Base-by-base conservation (phyloP, 2,888 invertebrate species). In the Polyommatus iphigenia region DNA sequence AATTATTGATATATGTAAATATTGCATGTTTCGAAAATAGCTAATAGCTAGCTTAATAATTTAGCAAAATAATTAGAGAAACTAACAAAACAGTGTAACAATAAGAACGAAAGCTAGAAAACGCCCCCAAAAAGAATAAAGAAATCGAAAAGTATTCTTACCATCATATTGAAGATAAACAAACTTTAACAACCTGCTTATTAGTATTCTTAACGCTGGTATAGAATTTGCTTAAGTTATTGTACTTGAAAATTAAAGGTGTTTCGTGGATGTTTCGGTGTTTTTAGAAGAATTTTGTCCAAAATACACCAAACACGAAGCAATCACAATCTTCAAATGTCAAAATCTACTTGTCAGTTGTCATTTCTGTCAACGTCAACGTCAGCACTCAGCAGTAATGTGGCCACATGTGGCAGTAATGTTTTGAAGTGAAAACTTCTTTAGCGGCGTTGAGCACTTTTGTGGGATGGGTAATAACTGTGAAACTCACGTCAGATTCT, bases 111-210 rank as follows among this genome's bases (percentile, higher is more conserved):
- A 8, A 72, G 32, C 36, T 24, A 67, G 29, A 29, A 67, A 67
- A 67, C 67, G 67, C 73, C 73, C 73, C 73, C 50, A 73, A 73
- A 46, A 73, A 10, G 36, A 46, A 73, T 73, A 73, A 67, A 67
- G 10, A 6, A 67, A 6, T 67, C 10, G 15, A 67, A 67, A 67
- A 67, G 32, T 67, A 67, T 67, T 67, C 67, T 67, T 67, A 67
- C 67, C 67, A 67, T 67, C 67, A 67, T 67, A 32, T 32, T 32
- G 67, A 32, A 15, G 29, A 6, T 13, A 15, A 67, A 67, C 29
- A 32, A 67, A 29, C 29, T 67, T 67, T 32, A 6, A 15, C 15
- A 24, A 67, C 13, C 24, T 6, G 6, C 15, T 67, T 29, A 67
- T 1, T 67, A 2, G 29, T 67, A 15, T 15, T 32, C 15, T 67